phyloP scores from a whole-genome alignment of 1,140 invertebrate genomes.

The Agraylea sexmaculata region DNA sequence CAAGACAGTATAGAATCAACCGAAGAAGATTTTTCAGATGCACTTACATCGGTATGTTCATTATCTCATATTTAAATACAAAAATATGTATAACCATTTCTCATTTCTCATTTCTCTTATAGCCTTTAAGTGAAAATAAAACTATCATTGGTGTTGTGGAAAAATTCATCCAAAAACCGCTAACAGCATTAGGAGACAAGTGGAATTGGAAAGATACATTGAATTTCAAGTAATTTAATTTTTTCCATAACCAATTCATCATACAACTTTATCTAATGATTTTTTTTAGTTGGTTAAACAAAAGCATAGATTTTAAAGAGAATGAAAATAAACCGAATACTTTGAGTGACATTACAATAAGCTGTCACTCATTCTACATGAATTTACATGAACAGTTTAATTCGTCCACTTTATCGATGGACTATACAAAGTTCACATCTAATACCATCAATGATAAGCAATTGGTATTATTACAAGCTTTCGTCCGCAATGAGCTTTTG shows the following conservation, averaged over 20 bases:
- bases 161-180: conserved; percentile 19
- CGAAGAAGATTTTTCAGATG: conserved; percentile 20
- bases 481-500: conserved; percentile 18
- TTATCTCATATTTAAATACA: conserved; percentile 7
- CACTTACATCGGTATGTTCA: conserved; percentile 18
- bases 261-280: background rate
- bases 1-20: conserved; percentile 21
- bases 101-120: conserved; percentile 8
- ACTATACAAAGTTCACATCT: conserved; percentile 17
- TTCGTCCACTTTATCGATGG: conserved; percentile 12
- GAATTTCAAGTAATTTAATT: conserved; percentile 10
- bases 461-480: conserved; percentile 14
- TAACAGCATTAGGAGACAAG: conserved; percentile 14
- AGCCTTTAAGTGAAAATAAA: conserved; percentile 20
- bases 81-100: background rate
- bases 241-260: background rate
- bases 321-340: conserved; percentile 6
- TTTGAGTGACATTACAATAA: conserved; percentile 13
- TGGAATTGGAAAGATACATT: conserved; percentile 16
- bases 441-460: conserved; percentile 14
- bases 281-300: conserved; percentile 14
- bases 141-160: conserved; percentile 11
- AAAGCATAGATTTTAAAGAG: conserved; percentile 7
- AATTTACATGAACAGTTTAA: conserved; percentile 12
- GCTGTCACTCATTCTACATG: conserved; percentile 17